Percentiles rank a stretch among this genome's conserved stretches.
These are phyloP conservation scores for Porites evermanni DNA, from an alignment of 92 coral and sea anemone genomes.

Conservation along the genomic window DNA sequence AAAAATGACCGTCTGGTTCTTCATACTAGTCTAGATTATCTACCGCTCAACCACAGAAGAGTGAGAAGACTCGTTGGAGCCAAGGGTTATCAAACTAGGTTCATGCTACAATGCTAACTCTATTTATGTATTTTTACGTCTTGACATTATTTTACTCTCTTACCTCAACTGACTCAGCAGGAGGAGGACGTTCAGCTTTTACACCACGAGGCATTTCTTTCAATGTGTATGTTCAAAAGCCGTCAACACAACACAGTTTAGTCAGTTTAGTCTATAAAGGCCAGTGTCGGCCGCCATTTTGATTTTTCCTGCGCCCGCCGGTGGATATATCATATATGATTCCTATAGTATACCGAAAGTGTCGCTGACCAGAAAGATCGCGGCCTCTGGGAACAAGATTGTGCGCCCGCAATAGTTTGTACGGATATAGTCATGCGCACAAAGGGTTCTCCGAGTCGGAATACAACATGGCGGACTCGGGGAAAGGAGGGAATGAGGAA, in stretches of 20 bases:
- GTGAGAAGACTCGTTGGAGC: too few relatives aligned
- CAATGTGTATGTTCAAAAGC: neutral
- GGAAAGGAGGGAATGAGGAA: constrained; percentile 28
- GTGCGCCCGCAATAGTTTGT: constrained; percentile 67
- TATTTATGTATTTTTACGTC: too few relatives aligned
- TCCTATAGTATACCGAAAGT: too few relatives aligned
- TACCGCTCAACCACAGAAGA: too few relatives aligned
- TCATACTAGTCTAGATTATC: too few relatives aligned
- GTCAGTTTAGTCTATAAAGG: too few relatives aligned
- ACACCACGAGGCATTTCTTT: constrained; percentile 95
- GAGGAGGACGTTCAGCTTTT: constrained; percentile 85
- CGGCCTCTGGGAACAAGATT: neutral
- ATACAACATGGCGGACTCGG: constrained; percentile 91
- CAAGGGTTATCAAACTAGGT: too few relatives aligned
- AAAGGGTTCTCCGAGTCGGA: neutral
- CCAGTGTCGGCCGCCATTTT: constrained; percentile 73
- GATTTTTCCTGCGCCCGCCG: constrained; percentile 66
- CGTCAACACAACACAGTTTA: neutral
- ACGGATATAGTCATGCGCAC: constrained; percentile 9
- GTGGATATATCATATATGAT: too few relatives aligned
- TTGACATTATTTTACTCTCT: neutral
- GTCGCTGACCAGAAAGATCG: too few relatives aligned
- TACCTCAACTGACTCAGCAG: constrained; percentile 95
- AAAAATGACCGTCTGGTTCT: too few relatives aligned
- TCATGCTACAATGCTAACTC: too few relatives aligned